phyloP scores from a whole-genome alignment of 2,113 vertebrate genomes.

The Erythrocebus patas region DNA sequence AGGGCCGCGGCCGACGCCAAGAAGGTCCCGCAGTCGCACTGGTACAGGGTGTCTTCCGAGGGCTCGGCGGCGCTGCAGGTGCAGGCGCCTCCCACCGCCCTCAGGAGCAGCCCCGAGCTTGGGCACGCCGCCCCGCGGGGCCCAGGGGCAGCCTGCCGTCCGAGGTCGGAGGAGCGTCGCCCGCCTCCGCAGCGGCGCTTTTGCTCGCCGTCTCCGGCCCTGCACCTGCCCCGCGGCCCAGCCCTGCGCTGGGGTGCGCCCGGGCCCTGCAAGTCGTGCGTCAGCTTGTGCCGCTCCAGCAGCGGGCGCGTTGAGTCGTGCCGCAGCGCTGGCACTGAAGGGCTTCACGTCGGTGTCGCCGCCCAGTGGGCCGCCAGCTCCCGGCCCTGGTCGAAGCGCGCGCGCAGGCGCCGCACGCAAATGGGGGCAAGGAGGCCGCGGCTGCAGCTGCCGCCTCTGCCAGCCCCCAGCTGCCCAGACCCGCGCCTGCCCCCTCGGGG shows the following conservation, averaged over 20 bases:
- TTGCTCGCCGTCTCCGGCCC: neutral
- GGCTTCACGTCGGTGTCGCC: constrained; percentile 77
- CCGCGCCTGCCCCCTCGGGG: neutral
- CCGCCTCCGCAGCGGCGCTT: fast-evolving
- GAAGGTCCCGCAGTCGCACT: constrained; percentile 81
- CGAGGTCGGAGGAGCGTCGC: neutral
- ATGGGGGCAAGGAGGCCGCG: constrained; percentile 53
- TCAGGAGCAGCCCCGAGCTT: constrained; percentile 15
- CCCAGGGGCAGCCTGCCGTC: constrained; percentile 4
- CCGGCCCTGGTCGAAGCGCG: constrained; percentile 68
- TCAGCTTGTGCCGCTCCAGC: constrained; percentile 92
- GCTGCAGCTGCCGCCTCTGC: neutral
- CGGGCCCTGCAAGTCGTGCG: constrained; percentile 90
- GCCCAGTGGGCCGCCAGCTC: constrained; percentile 78
- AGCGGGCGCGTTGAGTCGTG: constrained; percentile 91
- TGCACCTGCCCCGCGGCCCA: neutral
- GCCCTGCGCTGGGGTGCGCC: constrained; percentile 53
- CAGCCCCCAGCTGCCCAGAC: constrained; percentile 34
- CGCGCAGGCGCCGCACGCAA: constrained; percentile 72
- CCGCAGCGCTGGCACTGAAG: constrained; percentile 78
- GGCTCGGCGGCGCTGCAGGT: constrained; percentile 11
- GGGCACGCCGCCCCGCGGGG: neutral
- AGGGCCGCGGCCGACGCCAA: constrained; percentile 73
- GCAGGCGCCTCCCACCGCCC: constrained; percentile 39
- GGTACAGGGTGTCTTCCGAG: constrained; percentile 74